These are phyloP conservation scores for Cephus sareptanus DNA, from an alignment of 2,888 invertebrate species.

Conservation along the genomic window DNA sequence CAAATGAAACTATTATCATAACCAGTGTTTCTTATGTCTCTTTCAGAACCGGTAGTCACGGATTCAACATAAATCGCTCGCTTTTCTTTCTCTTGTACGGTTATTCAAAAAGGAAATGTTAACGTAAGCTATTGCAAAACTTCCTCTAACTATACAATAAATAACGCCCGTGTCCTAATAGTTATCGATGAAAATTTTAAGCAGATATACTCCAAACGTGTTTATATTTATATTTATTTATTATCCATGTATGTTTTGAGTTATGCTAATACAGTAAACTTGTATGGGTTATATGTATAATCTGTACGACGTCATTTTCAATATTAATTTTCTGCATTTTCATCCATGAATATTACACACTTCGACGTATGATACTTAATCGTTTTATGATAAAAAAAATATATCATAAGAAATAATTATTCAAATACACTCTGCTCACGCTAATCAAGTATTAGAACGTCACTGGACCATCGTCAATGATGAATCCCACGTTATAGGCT, in stretches of 20 bases:
- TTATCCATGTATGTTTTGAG: neutral
- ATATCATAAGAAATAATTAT: neutral
- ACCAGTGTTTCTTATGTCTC: conserved; percentile 19
- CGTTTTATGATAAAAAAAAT: neutral
- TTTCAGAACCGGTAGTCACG: conserved; percentile 51
- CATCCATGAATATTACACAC: neutral
- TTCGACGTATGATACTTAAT: neutral
- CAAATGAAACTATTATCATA: neutral
- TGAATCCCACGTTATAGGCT: neutral
- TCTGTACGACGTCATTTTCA: neutral
- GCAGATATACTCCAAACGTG: neutral
- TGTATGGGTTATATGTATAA: neutral
- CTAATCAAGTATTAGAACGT: neutral
- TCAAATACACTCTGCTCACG: neutral
- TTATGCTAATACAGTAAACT: neutral
- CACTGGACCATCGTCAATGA: neutral
- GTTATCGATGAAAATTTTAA: neutral
- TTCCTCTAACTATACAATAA: neutral
- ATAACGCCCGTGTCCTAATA: neutral
- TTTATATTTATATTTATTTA: neutral
- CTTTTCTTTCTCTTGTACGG: neutral
- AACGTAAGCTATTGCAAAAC: neutral
- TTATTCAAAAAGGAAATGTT: neutral
- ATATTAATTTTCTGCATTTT: neutral
- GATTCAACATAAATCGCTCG: conserved; percentile 39